Conservation (phyloP, 2,113 vertebrate species). For the Jacana jacana region DNA sequence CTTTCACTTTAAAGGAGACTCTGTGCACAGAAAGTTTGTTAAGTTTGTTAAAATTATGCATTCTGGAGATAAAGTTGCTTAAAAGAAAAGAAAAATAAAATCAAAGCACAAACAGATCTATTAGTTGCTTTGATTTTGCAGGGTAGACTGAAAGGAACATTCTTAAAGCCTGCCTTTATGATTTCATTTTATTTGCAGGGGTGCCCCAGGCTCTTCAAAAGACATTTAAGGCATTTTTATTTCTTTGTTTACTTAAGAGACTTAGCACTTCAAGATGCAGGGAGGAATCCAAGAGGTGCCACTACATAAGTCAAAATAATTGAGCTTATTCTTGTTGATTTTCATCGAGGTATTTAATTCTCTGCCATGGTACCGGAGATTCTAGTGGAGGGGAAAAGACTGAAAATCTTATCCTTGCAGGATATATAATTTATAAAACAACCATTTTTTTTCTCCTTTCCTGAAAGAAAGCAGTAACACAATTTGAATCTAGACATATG, state of each 20-base stretch:
- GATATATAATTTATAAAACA: background rate
- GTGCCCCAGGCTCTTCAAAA: constrained; percentile 5
- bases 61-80: background rate
- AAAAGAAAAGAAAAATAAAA: constrained; percentile 5
- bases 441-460: background rate
- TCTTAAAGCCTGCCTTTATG: constrained; percentile 36
- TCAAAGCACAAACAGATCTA: constrained; percentile 45
- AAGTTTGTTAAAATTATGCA: background rate
- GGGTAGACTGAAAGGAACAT: background rate
- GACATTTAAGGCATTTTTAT: constrained; percentile 13
- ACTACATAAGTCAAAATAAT: constrained; percentile 20
- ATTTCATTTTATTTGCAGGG: constrained; percentile 9
- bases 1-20: background rate
- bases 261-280: constrained; percentile 3
- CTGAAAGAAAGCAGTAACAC: background rate
- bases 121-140: constrained; percentile 52
- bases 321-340: background rate
- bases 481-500: background rate
- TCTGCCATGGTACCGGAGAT: background rate
- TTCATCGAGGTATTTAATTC: background rate
- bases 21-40: background rate
- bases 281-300: background rate
- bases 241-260: constrained; percentile 47
- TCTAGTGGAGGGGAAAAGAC: background rate
- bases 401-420: background rate